Evolutionary conservation across 2,113 vertebrate genomes (phyloP).

Genomic region (Pelecanus crispus): DNA sequence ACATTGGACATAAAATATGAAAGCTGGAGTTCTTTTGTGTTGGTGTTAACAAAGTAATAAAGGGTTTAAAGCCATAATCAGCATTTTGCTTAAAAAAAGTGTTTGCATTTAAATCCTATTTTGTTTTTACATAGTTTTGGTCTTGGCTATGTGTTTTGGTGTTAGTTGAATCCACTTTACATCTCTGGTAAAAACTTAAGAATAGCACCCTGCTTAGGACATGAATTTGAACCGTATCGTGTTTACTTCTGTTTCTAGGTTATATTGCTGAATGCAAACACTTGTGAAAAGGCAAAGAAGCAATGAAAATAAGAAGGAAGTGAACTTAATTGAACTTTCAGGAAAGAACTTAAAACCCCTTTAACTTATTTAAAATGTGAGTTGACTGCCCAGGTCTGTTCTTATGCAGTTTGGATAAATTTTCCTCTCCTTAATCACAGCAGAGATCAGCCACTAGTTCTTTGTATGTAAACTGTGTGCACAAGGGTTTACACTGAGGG

Average conservation of each 20-base stretch:
- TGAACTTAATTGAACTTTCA: slow-evolving; percentile 53
- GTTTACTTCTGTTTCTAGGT: slow-evolving; percentile 20
- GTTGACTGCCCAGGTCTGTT: slow-evolving; percentile 22
- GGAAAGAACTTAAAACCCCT: not conserved
- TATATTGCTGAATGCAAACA: not conserved
- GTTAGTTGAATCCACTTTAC: not conserved
- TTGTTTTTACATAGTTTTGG: not conserved
- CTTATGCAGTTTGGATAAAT: not conserved
- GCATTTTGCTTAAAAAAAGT: not conserved
- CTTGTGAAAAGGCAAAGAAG: not conserved
- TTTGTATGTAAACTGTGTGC: slow-evolving; percentile 47
- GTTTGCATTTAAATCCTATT: not conserved
- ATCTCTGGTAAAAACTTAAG: not conserved
- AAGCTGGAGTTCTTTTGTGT: not conserved
- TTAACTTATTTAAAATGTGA: not conserved
- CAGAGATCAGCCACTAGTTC: slow-evolving; percentile 16
- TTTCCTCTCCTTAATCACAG: slow-evolving; percentile 27
- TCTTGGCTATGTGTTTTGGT: not conserved
- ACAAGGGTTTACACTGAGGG: slow-evolving; percentile 1
- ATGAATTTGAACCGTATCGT: not conserved
- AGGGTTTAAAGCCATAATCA: not conserved
- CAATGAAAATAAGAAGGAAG: not conserved
- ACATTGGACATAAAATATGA: not conserved
- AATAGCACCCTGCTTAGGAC: not conserved
- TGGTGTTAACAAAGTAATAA: not conserved